These are phyloP conservation scores for Eufriesea mexicana DNA, from an alignment of 1,140 invertebrate genomes.

Conservation along the genomic window DNA sequence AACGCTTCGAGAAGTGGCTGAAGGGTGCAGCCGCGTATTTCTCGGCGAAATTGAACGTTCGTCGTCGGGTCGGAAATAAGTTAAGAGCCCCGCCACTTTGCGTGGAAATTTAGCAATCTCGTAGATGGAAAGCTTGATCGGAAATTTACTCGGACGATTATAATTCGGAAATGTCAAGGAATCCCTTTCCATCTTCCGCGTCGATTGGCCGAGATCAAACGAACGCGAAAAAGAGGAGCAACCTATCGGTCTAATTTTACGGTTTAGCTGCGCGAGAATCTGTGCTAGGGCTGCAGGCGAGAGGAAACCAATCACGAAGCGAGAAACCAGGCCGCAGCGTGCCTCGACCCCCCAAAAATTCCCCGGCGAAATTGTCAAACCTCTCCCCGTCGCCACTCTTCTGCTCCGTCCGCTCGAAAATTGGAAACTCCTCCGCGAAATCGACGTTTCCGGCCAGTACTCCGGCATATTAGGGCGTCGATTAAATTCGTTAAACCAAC, in stretches of 20 bases:
- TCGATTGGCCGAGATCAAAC: not conserved
- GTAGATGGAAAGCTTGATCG: not conserved
- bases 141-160: not conserved
- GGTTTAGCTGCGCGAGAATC: constrained; percentile 27
- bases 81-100: not conserved
- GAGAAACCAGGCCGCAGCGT: not conserved
- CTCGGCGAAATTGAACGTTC: not conserved
- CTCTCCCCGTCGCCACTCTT: not conserved
- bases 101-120: not conserved
- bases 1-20: not conserved
- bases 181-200: not conserved
- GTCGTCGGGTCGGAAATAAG: not conserved
- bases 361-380: constrained; percentile 21
- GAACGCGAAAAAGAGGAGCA: not conserved
- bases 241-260: constrained; percentile 26
- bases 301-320: constrained; percentile 10
- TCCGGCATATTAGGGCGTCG: constrained; percentile 12
- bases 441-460: not conserved
- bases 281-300: not conserved
- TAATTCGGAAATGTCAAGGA: not conserved
- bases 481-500: constrained; percentile 35
- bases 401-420: not conserved
- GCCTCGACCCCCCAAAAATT: constrained; percentile 1
- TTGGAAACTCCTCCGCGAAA: constrained; percentile 16
- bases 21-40: not conserved